phyloP scores from a whole-genome alignment of 2,888 invertebrate genomes.

The Helobdella robusta region DNA sequence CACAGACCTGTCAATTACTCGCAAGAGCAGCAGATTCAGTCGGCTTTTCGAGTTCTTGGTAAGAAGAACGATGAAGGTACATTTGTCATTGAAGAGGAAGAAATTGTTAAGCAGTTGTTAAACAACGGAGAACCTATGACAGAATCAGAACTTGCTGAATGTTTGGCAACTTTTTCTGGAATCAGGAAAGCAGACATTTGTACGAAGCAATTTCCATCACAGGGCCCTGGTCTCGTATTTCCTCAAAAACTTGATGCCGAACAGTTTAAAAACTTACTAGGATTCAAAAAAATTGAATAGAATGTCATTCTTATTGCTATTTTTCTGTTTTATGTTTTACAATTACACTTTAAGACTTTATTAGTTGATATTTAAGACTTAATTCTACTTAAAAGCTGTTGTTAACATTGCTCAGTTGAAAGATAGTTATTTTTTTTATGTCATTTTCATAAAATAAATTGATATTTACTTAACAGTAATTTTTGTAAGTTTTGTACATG shows the following conservation, averaged over 20 bases:
- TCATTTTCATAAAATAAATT: no score
- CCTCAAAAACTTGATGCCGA: slow-evolving; percentile 45
- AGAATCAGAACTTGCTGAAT: slow-evolving; percentile 48
- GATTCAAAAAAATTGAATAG: slow-evolving; percentile 40
- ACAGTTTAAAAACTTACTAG: slow-evolving; percentile 46
- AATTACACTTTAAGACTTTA: no score
- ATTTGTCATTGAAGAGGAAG: slow-evolving; percentile 42
- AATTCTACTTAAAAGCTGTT: no score
- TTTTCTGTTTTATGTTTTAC: no score
- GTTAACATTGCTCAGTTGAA: no score
- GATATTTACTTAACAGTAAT: no score
- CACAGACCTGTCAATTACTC: slow-evolving; percentile 49
- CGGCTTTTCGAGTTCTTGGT: slow-evolving; percentile 46
- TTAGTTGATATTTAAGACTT: no score
- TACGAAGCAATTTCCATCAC: slow-evolving; percentile 38
- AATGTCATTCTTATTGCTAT: no score
- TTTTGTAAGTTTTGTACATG: no score
- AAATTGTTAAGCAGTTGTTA: slow-evolving; percentile 45
- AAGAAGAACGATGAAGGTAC: slow-evolving; percentile 32
- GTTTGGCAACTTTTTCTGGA: slow-evolving; percentile 46
- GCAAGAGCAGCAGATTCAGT: slow-evolving; percentile 43
- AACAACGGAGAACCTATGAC: slow-evolving; percentile 50
- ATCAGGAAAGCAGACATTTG: slow-evolving; percentile 11
- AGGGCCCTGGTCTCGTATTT: slow-evolving; percentile 41
- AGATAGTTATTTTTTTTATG: no score